Conservation (phyloP, 2,888 invertebrate genomes). For the Coenonympha arcania region DNA sequence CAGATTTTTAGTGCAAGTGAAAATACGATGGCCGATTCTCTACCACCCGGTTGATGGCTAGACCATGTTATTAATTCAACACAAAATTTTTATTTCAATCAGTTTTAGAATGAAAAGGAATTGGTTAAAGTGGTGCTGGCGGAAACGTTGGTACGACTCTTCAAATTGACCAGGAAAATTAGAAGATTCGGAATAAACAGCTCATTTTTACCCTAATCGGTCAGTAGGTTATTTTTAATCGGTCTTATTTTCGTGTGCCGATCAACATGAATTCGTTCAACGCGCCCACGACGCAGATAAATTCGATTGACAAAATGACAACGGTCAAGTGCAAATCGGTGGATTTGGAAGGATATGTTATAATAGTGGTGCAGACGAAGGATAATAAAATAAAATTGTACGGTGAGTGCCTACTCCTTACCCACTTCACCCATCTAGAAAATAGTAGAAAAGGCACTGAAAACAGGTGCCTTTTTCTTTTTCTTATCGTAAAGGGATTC, state of each 20-base stretch:
- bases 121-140: constrained; percentile 68
- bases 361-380: constrained; percentile 93
- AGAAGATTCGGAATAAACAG: neutral
- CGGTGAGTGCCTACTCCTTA: constrained; percentile 70
- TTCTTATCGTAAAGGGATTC: too few relatives aligned
- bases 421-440: too few relatives aligned
- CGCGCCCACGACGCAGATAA: constrained; percentile 67
- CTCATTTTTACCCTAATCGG: neutral
- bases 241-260: constrained; percentile 20
- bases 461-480: too few relatives aligned
- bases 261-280: constrained; percentile 66
- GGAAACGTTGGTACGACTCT: constrained; percentile 55
- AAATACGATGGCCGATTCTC: constrained; percentile 52
- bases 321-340: constrained; percentile 77
- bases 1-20: constrained; percentile 12
- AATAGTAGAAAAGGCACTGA: too few relatives aligned
- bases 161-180: constrained; percentile 16
- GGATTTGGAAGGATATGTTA: constrained; percentile 95
- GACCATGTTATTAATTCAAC: constrained; percentile 45
- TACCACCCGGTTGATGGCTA: constrained; percentile 51
- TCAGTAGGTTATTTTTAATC: constrained; percentile 30
- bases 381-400: constrained; percentile 95
- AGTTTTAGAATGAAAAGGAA: constrained; percentile 48
- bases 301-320: constrained; percentile 65
- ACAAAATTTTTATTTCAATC: constrained; percentile 50